These are phyloP conservation scores for Conus betulinus DNA, from an alignment of 1,140 invertebrate genomes.

Conservation along the genomic window DNA sequence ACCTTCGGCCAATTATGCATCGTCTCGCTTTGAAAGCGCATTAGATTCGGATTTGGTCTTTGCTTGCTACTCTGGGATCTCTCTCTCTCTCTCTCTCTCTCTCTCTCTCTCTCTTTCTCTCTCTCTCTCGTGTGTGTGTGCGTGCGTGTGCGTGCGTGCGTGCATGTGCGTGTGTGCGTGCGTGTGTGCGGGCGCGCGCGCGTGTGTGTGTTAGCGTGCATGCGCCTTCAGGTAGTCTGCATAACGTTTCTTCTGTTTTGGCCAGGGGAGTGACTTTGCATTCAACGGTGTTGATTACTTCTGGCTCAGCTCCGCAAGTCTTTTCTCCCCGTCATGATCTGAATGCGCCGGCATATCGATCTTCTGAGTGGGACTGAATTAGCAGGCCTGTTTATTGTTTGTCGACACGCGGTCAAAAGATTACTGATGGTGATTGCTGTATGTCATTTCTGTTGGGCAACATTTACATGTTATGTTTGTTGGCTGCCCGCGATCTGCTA, in stretches of 20 bases:
- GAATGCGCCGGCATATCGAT: too few species aligned
- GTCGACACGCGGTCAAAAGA: too few species aligned
- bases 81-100: background rate
- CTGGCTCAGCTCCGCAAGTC: background rate
- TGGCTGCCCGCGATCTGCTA: too few species aligned
- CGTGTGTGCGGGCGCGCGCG: background rate
- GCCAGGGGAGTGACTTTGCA: background rate
- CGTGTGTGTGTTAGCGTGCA: background rate
- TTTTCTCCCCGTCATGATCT: background rate
- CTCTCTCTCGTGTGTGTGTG: background rate
- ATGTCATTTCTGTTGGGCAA: too few species aligned
- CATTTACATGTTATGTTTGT: too few species aligned
- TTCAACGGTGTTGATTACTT: background rate
- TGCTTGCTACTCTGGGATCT: background rate
- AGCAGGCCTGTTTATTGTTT: too few species aligned
- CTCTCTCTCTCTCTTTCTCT: background rate
- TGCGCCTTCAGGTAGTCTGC: background rate
- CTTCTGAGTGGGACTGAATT: too few species aligned
- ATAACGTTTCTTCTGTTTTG: background rate
- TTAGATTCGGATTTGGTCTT: background rate
- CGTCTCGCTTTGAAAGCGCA: too few species aligned
- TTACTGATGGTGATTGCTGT: too few species aligned
- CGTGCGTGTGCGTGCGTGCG: conserved; percentile 4
- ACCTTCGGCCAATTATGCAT: too few species aligned
- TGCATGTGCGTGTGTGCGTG: background rate